phyloP scores from a whole-genome alignment of 2,888 invertebrate species.

The Drosophila robusta region DNA sequence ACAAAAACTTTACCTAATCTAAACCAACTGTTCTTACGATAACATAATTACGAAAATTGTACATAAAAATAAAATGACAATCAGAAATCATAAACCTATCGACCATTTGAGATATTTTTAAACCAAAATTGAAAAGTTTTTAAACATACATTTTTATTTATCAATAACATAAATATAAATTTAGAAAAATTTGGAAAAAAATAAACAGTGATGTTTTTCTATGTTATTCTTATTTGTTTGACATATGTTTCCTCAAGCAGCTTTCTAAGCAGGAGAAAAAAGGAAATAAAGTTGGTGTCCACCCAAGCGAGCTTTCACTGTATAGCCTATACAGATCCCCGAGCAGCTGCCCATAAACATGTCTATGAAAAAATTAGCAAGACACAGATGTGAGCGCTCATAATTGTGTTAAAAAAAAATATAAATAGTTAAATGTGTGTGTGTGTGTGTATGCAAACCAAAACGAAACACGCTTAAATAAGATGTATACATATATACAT shows the following conservation, averaged over 20 bases:
- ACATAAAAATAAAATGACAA: too few species aligned
- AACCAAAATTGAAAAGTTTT: neutral
- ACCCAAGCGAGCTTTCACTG: too few species aligned
- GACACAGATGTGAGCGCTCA: conserved; percentile 45
- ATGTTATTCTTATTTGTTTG: neutral
- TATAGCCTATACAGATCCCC: conserved; percentile 24
- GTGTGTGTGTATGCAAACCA: conserved; percentile 6
- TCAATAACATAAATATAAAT: neutral
- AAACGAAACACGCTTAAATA: conserved; percentile 29
- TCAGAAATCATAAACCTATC: too few species aligned
- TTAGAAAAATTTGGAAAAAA: neutral
- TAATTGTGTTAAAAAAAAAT: conserved; percentile 16
- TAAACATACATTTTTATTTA: neutral
- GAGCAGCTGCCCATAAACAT: neutral
- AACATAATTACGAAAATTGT: too few species aligned
- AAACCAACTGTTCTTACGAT: too few species aligned
- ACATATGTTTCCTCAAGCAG: neutral
- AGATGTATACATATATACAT: conserved; percentile 39
- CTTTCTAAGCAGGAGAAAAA: neutral
- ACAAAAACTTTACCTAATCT: too few species aligned
- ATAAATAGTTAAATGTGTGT: conserved; percentile 1
- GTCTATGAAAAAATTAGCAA: conserved; percentile 22
- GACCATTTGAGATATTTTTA: neutral
- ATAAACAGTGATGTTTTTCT: neutral
- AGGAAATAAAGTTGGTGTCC: neutral